Evolutionary conservation across 2,113 vertebrate species (phyloP), one percentile per base, ranked within the genome.

Genomic region (Porphyrio hochstetteri): DNA sequence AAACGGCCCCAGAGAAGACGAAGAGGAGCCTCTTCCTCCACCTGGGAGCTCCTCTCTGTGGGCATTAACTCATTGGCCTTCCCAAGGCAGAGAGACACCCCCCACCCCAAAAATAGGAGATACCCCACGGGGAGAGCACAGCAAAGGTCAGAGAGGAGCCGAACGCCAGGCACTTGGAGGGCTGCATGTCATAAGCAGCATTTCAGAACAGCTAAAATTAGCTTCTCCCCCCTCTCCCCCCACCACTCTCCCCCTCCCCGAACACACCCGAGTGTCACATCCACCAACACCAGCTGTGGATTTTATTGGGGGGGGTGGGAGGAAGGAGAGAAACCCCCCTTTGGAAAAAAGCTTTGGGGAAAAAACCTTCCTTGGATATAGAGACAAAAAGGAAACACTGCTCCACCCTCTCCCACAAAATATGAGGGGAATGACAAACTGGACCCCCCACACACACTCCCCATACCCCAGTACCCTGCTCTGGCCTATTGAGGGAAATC

Each of bases 161-260:
- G 1, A 35, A 6, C 2, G 67, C 86, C 86, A 50, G 76, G 67
- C 79, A 5, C 10, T 75, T n/a, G 69, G 76, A 86, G 68, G 74
- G 57, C 50, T 33, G 55, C 64, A 11, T 16, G 40, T 8, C 61
- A 75, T 40, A n/a, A 87, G 64, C 86, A 87, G 59, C 86, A 44
- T 86, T 92, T 80, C 86, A 82, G 76, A 86, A 74, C 68, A 75
- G 44, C 91, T 92, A 88, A 95, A 95, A 95, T 93, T 56, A 78
- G 83, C 31, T 4, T 50, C 74, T 9, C 3, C 20, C 18, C 11
- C 13, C 19, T 57, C 31, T 10, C 9, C 19, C 36, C n/a, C 14
- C 11, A 9, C 57, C 80, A 76, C 44, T 44, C 44, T 18, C 44
- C 44, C 44, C 44, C 44, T 44, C 44, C 44, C 17, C 17, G 82